Base-by-base conservation (phyloP, 2,888 invertebrate genomes). In the Branchinecta sandiegonensis region DNA sequence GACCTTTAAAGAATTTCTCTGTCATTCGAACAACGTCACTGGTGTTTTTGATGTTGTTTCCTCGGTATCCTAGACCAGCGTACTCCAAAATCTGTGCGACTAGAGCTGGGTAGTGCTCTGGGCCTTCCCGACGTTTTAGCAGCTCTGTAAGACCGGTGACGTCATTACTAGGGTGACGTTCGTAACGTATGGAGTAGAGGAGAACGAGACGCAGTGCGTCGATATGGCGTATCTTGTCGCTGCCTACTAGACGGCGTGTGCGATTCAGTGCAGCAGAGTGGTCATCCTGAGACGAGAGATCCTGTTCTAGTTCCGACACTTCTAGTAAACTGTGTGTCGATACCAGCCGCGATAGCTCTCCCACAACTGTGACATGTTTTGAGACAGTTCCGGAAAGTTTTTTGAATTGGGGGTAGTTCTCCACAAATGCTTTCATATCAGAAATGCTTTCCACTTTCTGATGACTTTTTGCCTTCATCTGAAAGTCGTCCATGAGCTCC, bases 361-460 rank as follows among this genome's bases (percentile, higher is more conserved):
- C 94, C 68, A 99, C 93, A 48, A 99, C 87, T 0, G 93, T 94
- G 66, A 99, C 90, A 80, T 99, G 99, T 78, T 97, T 99, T 8
- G 94, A 87, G 46, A 99, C 95, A 2, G 96, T 95, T 23, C 94
- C 94, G 0, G 90, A 90, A 84, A 93, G 86, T 84, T 92, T 92
- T 81, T 95, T 96, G 77, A 99, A 99, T 73, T 96, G 88, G 0
- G 99, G 99, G 81, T 99, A 99, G 13, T 90, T 88, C 78, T 99
- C 97, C 0, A 99, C 92, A 78, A 97, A 97, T 75, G 85, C 88
- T 81, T 99, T 99, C 97, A 99, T 97, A 77, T 99, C 99, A 0
- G 90, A 85, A 74, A 99, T 97, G 74, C 94, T 94, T 81, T 99
- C 97, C 3, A 99, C 90, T 81, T 95, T 94, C 77, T 94, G 89